Evolutionary conservation across 2,888 invertebrate species (phyloP).

Genomic region (Xanthia togata): DNA sequence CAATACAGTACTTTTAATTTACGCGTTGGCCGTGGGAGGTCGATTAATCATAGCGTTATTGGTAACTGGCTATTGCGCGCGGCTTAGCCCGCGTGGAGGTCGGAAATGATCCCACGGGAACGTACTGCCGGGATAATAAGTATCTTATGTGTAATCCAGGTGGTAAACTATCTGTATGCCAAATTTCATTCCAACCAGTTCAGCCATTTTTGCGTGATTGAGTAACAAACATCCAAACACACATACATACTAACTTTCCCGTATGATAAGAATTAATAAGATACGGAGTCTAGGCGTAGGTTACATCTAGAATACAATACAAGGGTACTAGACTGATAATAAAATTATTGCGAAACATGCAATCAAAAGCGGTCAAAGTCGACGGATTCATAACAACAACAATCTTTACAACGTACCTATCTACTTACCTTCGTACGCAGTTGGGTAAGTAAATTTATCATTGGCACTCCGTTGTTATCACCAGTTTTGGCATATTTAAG

Average conservation of each 20-base stretch:
- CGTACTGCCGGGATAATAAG: too few relatives aligned
- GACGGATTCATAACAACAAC: neutral
- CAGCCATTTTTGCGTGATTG: too few relatives aligned
- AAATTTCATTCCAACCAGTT: too few relatives aligned
- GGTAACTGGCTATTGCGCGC: neutral
- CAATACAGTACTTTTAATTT: neutral
- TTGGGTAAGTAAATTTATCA: neutral
- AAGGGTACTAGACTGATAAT: neutral
- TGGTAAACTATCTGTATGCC: too few relatives aligned
- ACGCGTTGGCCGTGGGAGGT: too few relatives aligned
- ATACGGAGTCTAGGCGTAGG: neutral
- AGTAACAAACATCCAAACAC: too few relatives aligned
- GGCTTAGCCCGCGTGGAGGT: too few relatives aligned
- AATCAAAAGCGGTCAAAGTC: slow-evolving; percentile 5
- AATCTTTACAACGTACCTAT: neutral
- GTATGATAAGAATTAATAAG: neutral
- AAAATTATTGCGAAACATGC: neutral
- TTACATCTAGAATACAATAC: neutral
- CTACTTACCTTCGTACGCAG: neutral
- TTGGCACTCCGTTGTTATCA: neutral
- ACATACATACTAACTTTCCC: too few relatives aligned
- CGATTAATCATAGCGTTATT: neutral
- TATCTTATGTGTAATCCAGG: too few relatives aligned
- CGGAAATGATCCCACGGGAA: too few relatives aligned
- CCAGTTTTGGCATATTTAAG: too few relatives aligned